Conservation (phyloP, 2,797 vertebrate genomes). For the Oryzias dopingdopingensis region DNA sequence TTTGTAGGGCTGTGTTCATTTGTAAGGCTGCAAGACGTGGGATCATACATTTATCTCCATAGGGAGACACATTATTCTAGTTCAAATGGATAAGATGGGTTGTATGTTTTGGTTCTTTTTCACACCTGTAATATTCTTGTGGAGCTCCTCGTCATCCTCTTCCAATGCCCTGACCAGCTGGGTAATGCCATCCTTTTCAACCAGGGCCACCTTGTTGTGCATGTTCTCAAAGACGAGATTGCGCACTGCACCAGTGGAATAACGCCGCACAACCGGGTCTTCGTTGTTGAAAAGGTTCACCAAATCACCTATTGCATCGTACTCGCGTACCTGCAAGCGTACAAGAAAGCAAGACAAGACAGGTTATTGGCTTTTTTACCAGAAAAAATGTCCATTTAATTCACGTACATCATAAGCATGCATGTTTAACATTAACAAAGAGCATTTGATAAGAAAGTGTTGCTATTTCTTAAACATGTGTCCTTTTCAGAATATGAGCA, state of each 20-base stretch:
- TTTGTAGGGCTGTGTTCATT: too few relatives aligned
- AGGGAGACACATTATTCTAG: too few relatives aligned
- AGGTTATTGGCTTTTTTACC: too few relatives aligned
- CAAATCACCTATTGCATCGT: constrained; percentile 81
- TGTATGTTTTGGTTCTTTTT: background rate
- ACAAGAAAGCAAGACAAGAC: background rate
- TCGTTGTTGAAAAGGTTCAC: constrained; percentile 88
- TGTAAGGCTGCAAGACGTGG: too few relatives aligned
- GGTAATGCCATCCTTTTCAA: constrained; percentile 85
- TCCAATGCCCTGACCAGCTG: constrained; percentile 82
- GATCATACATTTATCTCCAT: too few relatives aligned
- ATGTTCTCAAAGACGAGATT: constrained; percentile 93
- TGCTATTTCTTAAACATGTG: too few relatives aligned
- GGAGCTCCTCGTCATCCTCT: constrained; percentile 84
- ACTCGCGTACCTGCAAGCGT: constrained; percentile 78
- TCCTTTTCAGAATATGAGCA: too few relatives aligned
- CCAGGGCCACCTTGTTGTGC: constrained; percentile 87
- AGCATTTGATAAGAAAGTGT: too few relatives aligned
- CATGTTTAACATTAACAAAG: too few relatives aligned
- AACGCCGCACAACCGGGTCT: constrained; percentile 87
- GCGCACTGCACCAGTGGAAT: constrained; percentile 88
- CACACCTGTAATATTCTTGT: constrained; percentile 93
- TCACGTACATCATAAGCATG: background rate
- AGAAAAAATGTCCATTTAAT: background rate
- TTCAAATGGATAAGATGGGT: too few relatives aligned